These are phyloP conservation scores for Ommatoiulus sabulosus DNA, from an alignment of 2,888 invertebrate species.

Conservation along the genomic window DNA sequence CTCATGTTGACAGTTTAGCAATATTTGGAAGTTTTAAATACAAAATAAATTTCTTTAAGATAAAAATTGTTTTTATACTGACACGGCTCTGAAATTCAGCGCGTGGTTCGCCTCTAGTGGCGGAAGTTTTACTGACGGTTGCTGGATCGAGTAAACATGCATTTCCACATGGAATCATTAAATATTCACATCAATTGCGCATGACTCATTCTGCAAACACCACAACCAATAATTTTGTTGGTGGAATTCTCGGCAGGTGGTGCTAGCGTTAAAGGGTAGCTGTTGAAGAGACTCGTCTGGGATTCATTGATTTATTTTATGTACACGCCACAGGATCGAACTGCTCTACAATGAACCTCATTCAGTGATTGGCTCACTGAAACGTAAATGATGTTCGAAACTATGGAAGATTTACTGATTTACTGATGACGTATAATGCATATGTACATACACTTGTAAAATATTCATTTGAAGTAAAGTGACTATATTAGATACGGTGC, in stretches of 20 bases:
- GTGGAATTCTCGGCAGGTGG: neutral
- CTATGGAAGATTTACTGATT: too few species aligned
- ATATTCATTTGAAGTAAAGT: too few species aligned
- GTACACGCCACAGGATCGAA: too few species aligned
- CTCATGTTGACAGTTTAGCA: neutral
- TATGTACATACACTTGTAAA: too few species aligned
- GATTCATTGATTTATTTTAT: neutral
- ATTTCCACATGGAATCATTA: conserved; percentile 40
- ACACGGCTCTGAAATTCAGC: neutral
- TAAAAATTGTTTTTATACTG: too few species aligned
- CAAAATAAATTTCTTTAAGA: neutral
- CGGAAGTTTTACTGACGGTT: neutral
- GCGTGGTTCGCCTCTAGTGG: neutral
- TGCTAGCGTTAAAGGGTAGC: neutral
- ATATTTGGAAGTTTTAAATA: neutral
- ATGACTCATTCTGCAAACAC: neutral
- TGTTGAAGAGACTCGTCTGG: neutral
- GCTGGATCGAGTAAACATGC: neutral
- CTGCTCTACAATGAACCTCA: too few species aligned
- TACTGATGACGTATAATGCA: too few species aligned
- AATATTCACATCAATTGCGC: conserved; percentile 17
- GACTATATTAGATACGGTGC: too few species aligned
- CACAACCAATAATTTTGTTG: neutral
- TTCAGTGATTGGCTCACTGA: too few species aligned
- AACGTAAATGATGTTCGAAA: too few species aligned